Base-by-base conservation (phyloP, 2,113 vertebrate genomes). In the Eleginops maclovinus region DNA sequence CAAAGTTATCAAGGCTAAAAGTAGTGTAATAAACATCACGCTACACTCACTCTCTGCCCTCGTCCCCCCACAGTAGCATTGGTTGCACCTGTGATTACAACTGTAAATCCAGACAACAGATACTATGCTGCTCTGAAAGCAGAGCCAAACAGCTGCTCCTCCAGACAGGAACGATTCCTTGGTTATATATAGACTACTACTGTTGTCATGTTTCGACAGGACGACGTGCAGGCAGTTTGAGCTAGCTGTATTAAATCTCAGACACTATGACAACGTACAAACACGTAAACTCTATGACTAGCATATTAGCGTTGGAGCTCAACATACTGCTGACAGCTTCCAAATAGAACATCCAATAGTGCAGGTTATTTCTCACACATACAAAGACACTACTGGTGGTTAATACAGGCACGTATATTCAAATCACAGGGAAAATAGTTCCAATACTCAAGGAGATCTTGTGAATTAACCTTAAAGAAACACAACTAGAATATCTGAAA, bases 231-330 rank as follows among this genome's bases (percentile, higher is more conserved):
- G 83, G 73, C 41, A n/a, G 19, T 53, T 76, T 56, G 56, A 77
- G 77, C 15, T 76, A 64, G 81, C 72, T 19, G 76, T 40, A 71
- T 83, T 64, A 76, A 59, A 86, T 86, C 46, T 75, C 58, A 24
- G 4, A 62, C 60, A 53, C 68, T 6, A 46, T 46, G 46, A 67
- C 26, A 31, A 59, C 43, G 11, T 63, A 59, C 69, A 79, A 44
- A 59, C 71, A 56, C 10, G 28, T 19, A 24, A 40, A 49, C 31
- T 13, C 50, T 21, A 61, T 9, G 64, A 36, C 31, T 9, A 3
- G 59, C 43, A 1, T 17, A 3, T 49, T 3, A 5, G 31, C 58
- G 13, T 41, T 2, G 14, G 55, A 15, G 17, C 77, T 85, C 68
- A n/a, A 50, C 59, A 66, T 10, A 4, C 64, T 59, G 69, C 74